A percentile compares a stretch with the other conserved stretches of the same genome.
Evolutionary conservation across 1,140 invertebrate genomes (phyloP).

Genomic region (Brachionus asplanchnoidis): DNA sequence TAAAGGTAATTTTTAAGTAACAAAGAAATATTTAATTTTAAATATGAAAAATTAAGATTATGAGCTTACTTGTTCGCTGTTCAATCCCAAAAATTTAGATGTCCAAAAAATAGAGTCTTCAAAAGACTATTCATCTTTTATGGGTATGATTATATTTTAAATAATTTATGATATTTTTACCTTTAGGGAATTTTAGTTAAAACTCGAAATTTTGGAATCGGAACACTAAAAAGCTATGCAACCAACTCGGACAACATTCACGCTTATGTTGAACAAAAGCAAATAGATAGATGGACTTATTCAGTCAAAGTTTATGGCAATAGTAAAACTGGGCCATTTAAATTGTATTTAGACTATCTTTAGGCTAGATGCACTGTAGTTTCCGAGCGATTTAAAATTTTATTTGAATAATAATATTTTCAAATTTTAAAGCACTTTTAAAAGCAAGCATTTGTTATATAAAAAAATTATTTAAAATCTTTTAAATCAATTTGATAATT

Average conservation of each 20-base stretch:
- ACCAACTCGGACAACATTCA: background rate
- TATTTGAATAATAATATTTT: background rate
- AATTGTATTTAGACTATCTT: conserved; percentile 21
- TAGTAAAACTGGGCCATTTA: conserved; percentile 15
- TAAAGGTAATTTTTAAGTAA: background rate
- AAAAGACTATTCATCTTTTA: background rate
- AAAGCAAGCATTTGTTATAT: background rate
- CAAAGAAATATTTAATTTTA: background rate
- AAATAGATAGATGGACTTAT: background rate
- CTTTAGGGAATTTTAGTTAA: background rate
- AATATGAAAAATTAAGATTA: background rate
- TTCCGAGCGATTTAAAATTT: background rate
- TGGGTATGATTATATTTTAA: background rate
- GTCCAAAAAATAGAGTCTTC: background rate
- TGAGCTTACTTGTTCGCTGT: background rate
- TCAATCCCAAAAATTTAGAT: conserved; percentile 16
- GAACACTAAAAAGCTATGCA: background rate
- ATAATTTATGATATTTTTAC: background rate
- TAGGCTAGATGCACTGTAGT: background rate
- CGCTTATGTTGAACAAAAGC: background rate
- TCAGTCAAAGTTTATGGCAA: background rate
- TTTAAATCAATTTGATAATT: background rate
- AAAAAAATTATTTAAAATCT: background rate
- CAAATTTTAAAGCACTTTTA: background rate
- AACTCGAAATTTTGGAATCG: background rate